phyloP scores from a whole-genome alignment of 2,113 vertebrate genomes.

The Octodon degus region DNA sequence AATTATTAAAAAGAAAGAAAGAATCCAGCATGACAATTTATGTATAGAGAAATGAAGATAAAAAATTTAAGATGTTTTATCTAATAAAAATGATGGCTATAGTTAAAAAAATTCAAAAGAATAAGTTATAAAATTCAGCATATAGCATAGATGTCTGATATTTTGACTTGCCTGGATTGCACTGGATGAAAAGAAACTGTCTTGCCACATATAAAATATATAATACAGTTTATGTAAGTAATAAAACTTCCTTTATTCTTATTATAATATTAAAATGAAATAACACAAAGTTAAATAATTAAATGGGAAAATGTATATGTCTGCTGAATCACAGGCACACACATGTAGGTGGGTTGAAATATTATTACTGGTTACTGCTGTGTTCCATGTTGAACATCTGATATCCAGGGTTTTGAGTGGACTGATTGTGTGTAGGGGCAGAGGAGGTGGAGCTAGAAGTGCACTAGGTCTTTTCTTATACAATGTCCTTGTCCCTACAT shows the following conservation, averaged over 20 bases:
- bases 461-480: background rate
- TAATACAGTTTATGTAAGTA: background rate
- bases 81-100: background rate
- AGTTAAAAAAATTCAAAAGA: background rate
- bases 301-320: background rate
- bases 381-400: background rate
- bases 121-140: conserved; percentile 46
- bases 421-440: background rate
- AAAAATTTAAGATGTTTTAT: conserved; percentile 11
- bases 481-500: background rate
- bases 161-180: background rate
- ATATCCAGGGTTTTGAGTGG: background rate
- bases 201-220: background rate
- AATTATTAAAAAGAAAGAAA: background rate
- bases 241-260: background rate
- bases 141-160: background rate
- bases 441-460: background rate
- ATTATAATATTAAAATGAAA: background rate
- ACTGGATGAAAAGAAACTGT: background rate
- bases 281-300: background rate
- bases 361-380: background rate
- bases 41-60: background rate
- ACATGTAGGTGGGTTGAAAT: background rate
- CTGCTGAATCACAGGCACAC: background rate
- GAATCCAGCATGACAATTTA: background rate